Evolutionary conservation across 2,888 invertebrate species (phyloP), one percentile per base, ranked within the genome.

Genomic region (Bruchidius siliquastri): DNA sequence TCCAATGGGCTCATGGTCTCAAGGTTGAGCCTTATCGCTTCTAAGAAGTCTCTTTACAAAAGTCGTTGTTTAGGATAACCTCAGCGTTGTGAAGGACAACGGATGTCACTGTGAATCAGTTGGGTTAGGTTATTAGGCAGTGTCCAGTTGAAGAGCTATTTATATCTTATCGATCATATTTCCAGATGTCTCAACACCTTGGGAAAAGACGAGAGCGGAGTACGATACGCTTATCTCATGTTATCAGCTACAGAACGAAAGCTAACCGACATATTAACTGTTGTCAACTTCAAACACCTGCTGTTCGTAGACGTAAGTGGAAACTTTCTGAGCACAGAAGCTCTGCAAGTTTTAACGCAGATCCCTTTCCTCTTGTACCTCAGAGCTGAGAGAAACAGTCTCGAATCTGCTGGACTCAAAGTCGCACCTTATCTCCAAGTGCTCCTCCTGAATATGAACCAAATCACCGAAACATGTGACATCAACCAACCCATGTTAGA

Each of bases 371-470:
- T 92, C 73, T 81, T 91, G 0, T 85, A 90, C 22, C 85, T 92
- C 20, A 89, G 89, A 69, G 91, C 90, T 0, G 90, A 91, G 77
- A 84, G 87, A 20, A 92, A 92, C 80, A 77, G 82, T 6, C 79
- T 91, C 0, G 81, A 83, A 13, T 89, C 89, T 0, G 88, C 87
- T 0, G 87, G 85, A 21, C 83, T 91, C 69, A 87, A 86, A 10
- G 85, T 84, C 72, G 88, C 89, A 86, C 87, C 87, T 72, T 91
- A 89, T 78, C 86, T 91, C n/a, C 91, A 91, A 88, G 89, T 90
- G 0, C 83, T 91, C 6, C 88, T 89, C 26, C 78, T 91, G 78
- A 90, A 89, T 77, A 78, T 87, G 71, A 91, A 91, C 78, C 80
- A 84, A n/a, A 87, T 91, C 69, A 83, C 82, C 2, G 84, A 88